phyloP scores from a whole-genome alignment of 2,113 vertebrate species.

The Gobiocypris rarus region DNA sequence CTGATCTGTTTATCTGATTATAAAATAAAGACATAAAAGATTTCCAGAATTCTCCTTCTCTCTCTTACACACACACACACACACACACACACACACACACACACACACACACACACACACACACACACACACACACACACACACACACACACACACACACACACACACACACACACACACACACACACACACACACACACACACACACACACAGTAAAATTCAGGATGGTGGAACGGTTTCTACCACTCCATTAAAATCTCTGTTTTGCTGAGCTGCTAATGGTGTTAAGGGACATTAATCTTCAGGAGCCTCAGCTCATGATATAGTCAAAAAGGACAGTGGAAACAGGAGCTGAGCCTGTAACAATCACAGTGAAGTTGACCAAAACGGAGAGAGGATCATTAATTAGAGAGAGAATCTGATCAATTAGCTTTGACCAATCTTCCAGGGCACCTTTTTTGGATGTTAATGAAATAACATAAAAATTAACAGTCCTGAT shows the following conservation, averaged over 20 bases:
- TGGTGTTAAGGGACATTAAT: slow-evolving; percentile 75
- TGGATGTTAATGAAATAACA: slow-evolving; percentile 69
- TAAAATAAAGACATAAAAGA: slow-evolving; percentile 12
- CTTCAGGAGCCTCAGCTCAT: slow-evolving; percentile 76
- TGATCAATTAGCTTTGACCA: slow-evolving; percentile 52
- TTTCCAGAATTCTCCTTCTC: not conserved
- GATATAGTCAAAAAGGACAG: slow-evolving; percentile 53
- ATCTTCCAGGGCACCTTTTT: slow-evolving; percentile 61
- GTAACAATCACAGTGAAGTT: slow-evolving; percentile 74
- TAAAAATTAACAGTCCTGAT: slow-evolving; percentile 72
- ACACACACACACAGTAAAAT: slow-evolving; percentile 62
- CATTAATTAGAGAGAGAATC: slow-evolving; percentile 72
- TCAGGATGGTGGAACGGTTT: slow-evolving; percentile 73
- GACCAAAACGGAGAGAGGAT: slow-evolving; percentile 65
- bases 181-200: not conserved
- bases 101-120: not conserved
- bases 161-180: slow-evolving; percentile 20
- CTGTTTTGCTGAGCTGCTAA: slow-evolving; percentile 64
- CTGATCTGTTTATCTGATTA: slow-evolving; percentile 27
- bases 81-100: slow-evolving; percentile 15
- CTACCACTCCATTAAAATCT: slow-evolving; percentile 66
- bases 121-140: slow-evolving; percentile 17
- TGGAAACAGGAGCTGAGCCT: slow-evolving; percentile 41
- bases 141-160: slow-evolving; percentile 16
- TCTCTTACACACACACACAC: not conserved